Conservation (phyloP, 2,113 vertebrate genomes). For the Trogon surrucura region DNA sequence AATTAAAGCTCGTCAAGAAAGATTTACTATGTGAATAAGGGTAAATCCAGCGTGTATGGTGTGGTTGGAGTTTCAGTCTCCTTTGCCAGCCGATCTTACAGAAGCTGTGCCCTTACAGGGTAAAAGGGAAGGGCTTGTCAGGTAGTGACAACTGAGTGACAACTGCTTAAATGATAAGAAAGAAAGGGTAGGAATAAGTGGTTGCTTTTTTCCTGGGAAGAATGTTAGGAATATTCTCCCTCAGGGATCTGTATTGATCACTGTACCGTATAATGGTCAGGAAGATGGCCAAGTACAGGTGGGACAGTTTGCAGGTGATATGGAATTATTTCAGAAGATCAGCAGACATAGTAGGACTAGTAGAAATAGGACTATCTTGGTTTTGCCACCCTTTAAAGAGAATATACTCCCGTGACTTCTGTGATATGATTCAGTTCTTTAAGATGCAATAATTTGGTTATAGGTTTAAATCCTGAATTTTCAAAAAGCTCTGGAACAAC, state of each 20-base stretch:
- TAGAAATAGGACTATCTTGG: neutral
- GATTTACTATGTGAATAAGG: neutral
- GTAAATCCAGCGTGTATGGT: neutral
- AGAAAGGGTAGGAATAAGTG: neutral
- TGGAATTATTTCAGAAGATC: neutral
- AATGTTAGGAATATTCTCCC: neutral
- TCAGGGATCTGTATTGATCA: neutral
- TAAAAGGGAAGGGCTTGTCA: neutral
- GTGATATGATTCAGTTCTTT: neutral
- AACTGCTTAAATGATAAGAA: neutral
- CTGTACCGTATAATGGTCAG: neutral
- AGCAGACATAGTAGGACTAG: neutral
- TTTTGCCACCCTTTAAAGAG: neutral
- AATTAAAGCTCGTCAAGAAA: neutral
- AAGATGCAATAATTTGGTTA: neutral
- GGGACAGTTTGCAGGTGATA: neutral
- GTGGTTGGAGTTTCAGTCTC: neutral
- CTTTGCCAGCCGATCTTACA: neutral
- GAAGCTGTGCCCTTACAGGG: neutral
- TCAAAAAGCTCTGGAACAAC: neutral
- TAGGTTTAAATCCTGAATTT: neutral
- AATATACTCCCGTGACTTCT: fast-evolving
- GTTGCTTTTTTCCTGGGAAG: neutral
- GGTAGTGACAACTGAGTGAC: neutral
- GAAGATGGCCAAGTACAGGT: neutral